Percentiles rank a stretch among this genome's conserved stretches.
Evolutionary conservation across 2,797 vertebrate species (phyloP).

Genomic region (Delichon dasypus): DNA sequence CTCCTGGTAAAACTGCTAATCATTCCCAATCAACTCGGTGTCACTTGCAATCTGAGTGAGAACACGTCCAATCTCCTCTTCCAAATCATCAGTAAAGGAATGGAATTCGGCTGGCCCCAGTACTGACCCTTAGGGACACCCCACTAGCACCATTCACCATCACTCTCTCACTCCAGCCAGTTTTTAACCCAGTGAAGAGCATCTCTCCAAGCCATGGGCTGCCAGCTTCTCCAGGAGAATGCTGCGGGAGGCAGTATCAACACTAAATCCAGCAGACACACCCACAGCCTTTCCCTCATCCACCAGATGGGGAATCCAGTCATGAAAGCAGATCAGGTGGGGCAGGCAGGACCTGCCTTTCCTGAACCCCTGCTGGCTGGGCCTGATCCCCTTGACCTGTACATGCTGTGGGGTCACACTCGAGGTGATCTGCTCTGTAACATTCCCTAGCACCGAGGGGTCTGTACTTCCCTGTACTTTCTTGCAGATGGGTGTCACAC

Average conservation of each 20-base stretch:
- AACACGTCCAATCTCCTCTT: rapidly evolving
- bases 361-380: background rate
- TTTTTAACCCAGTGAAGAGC: background rate
- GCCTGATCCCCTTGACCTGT: background rate
- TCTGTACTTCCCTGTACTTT: background rate
- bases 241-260: too few species aligned
- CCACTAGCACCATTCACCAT: background rate
- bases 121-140: background rate
- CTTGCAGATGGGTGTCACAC: too few species aligned
- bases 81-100: background rate
- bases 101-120: background rate
- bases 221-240: background rate
- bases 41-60: background rate
- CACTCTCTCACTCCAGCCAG: background rate
- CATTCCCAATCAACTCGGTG: background rate
- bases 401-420: background rate
- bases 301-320: background rate
- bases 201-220: background rate
- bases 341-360: background rate
- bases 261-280: background rate
- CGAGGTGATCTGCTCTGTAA: rapidly evolving
- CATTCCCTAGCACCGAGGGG: background rate
- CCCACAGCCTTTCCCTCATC: background rate
- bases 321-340: background rate
- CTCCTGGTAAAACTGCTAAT: background rate